Conservation (phyloP, 2,113 vertebrate species). For the Centropristis striata region DNA sequence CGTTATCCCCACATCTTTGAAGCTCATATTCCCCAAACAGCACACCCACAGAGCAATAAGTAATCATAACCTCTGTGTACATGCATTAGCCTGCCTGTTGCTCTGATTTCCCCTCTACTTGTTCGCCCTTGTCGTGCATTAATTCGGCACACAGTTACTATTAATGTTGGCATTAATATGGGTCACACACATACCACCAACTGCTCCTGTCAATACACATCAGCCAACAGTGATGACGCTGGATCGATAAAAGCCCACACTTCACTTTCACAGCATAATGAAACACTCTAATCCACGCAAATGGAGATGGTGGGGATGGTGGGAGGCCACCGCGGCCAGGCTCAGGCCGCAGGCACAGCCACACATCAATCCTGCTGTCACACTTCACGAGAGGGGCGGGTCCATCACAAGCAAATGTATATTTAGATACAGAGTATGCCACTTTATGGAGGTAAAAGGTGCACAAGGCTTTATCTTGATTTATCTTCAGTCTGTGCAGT, state of each 20-base stretch:
- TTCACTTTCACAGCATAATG: conserved; percentile 26
- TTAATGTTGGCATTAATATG: conserved; percentile 54
- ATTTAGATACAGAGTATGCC: not conserved
- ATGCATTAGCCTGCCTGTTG: not conserved
- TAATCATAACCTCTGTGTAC: not conserved
- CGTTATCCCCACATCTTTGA: not conserved
- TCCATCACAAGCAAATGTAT: not conserved
- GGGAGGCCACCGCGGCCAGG: not conserved
- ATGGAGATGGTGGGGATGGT: conserved; percentile 6
- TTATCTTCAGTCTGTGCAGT: not conserved
- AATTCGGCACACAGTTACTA: conserved; percentile 21
- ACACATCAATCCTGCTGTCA: conserved; percentile 40
- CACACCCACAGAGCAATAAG: not conserved
- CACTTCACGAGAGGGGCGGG: not conserved
- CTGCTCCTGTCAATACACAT: conserved; percentile 67
- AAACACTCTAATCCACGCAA: conserved; percentile 21
- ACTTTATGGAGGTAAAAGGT: too few species aligned
- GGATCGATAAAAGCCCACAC: conserved; percentile 39
- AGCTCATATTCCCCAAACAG: not conserved
- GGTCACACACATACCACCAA: conserved; percentile 69
- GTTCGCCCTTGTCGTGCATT: conserved; percentile 36
- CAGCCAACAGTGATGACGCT: conserved; percentile 16
- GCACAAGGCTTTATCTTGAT: not conserved
- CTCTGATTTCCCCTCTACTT: not conserved
- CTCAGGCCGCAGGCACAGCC: conserved; percentile 22